phyloP scores from a whole-genome alignment of 2,888 invertebrate genomes.

The Tetrapedia diversipes region DNA sequence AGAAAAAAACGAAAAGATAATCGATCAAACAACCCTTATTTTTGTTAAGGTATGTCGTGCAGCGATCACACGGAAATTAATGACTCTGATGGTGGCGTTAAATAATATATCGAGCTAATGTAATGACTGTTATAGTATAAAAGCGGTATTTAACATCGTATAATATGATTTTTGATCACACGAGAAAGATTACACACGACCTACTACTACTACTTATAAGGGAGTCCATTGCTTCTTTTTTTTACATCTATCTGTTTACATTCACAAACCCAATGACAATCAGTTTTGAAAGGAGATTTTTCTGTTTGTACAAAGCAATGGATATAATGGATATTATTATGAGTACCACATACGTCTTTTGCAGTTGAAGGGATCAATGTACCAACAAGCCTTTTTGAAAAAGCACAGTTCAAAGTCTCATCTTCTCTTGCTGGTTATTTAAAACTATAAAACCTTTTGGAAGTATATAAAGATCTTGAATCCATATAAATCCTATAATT shows the following conservation, averaged over 20 bases:
- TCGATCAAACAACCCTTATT: constrained; percentile 51
- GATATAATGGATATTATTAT: constrained; percentile 60
- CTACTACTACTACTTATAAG: constrained; percentile 59
- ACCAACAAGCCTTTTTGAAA: constrained; percentile 47
- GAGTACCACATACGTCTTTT: constrained; percentile 56
- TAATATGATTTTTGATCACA: constrained; percentile 69
- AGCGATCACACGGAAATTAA: constrained; percentile 57
- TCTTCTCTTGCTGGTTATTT: constrained; percentile 30
- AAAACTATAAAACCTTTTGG: constrained; percentile 52
- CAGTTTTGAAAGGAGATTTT: constrained; percentile 47
- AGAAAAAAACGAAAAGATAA: constrained; percentile 34
- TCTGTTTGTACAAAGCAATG: constrained; percentile 52
- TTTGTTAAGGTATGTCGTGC: constrained; percentile 57
- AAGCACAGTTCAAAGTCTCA: constrained; percentile 27
- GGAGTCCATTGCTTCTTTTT: constrained; percentile 56
- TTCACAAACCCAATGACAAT: constrained; percentile 47
- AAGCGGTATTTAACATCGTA: constrained; percentile 68
- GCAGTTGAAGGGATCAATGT: constrained; percentile 66
- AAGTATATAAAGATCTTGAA: constrained; percentile 53
- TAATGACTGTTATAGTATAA: constrained; percentile 66
- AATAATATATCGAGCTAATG: constrained; percentile 67
- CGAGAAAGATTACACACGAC: constrained; percentile 72
- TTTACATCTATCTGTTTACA: constrained; percentile 52
- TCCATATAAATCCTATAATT: constrained; percentile 65
- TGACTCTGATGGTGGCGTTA: constrained; percentile 59